Conservation (phyloP, 1,140 invertebrate species). For the Caenorhabditis brenneri region DNA sequence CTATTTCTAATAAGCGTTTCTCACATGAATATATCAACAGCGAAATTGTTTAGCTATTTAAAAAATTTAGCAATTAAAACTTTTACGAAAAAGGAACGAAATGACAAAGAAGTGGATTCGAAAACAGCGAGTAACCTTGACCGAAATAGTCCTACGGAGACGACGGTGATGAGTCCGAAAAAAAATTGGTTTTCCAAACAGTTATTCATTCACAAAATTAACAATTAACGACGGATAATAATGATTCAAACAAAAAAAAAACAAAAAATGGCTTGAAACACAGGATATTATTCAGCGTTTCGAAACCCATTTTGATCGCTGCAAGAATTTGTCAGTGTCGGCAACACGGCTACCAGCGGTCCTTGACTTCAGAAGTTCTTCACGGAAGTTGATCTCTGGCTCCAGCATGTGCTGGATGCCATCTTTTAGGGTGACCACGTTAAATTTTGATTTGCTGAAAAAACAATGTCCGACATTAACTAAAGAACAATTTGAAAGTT, state of each 20-base stretch:
- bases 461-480: background rate
- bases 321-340: background rate
- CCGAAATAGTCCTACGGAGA: background rate
- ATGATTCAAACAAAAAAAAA: background rate
- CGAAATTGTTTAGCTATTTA: no score
- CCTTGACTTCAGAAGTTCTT: conserved; percentile 25
- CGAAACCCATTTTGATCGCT: background rate
- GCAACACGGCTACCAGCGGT: background rate
- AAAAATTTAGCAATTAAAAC: background rate
- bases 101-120: background rate
- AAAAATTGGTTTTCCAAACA: background rate
- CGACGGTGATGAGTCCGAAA: background rate
- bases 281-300: background rate
- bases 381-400: conserved; percentile 19
- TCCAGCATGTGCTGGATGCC: conserved; percentile 8
- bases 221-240: background rate
- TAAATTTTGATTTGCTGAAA: conserved; percentile 14
- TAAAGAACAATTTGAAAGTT: background rate
- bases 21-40: background rate
- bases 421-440: background rate
- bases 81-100: background rate
- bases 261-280: background rate
- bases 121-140: background rate
- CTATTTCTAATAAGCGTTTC: background rate
- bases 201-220: background rate